phyloP scores from a whole-genome alignment of 2,888 invertebrate genomes.

The Hirtodrosophila duncani region DNA sequence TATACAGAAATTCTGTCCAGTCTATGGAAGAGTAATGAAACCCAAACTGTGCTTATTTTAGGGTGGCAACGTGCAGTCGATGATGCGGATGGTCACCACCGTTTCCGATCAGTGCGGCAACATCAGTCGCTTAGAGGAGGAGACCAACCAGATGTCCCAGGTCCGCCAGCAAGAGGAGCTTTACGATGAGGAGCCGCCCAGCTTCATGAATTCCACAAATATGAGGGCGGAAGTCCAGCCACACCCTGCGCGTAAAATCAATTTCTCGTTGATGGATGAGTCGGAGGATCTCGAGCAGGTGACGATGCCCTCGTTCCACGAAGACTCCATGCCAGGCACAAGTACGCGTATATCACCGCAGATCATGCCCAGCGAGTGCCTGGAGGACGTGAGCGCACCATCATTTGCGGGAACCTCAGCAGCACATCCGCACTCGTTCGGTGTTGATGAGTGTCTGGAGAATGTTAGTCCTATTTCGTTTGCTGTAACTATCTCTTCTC shows the following conservation, averaged over 20 bases:
- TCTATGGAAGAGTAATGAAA: too few species aligned
- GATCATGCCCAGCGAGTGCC: conserved; percentile 14
- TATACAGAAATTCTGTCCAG: too few species aligned
- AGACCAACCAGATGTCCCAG: conserved; percentile 17
- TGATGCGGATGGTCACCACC: conserved; percentile 24
- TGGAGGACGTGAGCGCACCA: conserved; percentile 25
- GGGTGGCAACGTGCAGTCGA: conserved; percentile 10
- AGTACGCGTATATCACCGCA: too few species aligned
- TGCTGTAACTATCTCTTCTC: too few species aligned
- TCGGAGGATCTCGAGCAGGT: conserved; percentile 27
- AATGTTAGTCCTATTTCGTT: too few species aligned
- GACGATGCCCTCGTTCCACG: conserved; percentile 25
- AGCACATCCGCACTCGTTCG: too few species aligned
- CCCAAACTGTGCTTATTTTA: background rate
- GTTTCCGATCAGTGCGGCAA: conserved; percentile 36
- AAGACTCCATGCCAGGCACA: conserved; percentile 3
- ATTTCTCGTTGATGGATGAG: conserved; percentile 15
- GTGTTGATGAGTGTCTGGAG: too few species aligned
- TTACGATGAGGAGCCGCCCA: conserved; percentile 2
- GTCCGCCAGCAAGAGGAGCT: too few species aligned
- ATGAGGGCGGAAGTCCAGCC: background rate
- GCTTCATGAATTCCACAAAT: background rate
- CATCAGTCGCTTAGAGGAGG: conserved; percentile 34
- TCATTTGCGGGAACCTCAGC: conserved; percentile 12
- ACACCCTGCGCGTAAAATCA: conserved; percentile 12